Conservation (phyloP, 2,113 vertebrate species). For the Bambusicola thoracicus region DNA sequence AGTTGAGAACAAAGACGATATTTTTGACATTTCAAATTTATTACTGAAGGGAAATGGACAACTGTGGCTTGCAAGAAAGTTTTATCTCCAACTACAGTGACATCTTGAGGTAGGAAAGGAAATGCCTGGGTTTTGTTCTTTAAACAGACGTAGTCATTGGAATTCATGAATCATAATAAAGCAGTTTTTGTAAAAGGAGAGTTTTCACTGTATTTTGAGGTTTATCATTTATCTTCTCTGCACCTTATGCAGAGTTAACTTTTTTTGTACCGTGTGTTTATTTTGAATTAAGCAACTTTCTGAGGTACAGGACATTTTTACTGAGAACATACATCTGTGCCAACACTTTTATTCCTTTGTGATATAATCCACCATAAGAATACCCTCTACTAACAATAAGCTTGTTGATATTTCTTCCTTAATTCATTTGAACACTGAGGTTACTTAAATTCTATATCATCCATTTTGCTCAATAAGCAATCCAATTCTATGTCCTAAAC, state of each 20-base stretch:
- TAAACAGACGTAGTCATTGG: background rate
- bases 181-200: background rate
- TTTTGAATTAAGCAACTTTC: background rate
- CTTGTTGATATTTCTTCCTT: background rate
- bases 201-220: background rate
- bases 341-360: background rate
- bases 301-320: background rate
- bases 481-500: background rate
- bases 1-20: background rate
- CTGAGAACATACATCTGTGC: background rate
- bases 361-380: background rate
- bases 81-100: constrained; percentile 42
- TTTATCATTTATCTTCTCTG: background rate
- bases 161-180: background rate
- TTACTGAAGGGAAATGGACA: background rate
- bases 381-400: background rate
- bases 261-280: background rate
- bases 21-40: constrained; percentile 7
- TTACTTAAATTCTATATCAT: background rate
- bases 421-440: background rate
- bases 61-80: background rate
- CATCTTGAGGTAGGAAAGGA: constrained; percentile 30
- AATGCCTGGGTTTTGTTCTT: background rate
- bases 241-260: background rate
- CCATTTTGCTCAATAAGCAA: background rate